phyloP scores from a whole-genome alignment of 2,888 invertebrate genomes.

The Baccha elongata region DNA sequence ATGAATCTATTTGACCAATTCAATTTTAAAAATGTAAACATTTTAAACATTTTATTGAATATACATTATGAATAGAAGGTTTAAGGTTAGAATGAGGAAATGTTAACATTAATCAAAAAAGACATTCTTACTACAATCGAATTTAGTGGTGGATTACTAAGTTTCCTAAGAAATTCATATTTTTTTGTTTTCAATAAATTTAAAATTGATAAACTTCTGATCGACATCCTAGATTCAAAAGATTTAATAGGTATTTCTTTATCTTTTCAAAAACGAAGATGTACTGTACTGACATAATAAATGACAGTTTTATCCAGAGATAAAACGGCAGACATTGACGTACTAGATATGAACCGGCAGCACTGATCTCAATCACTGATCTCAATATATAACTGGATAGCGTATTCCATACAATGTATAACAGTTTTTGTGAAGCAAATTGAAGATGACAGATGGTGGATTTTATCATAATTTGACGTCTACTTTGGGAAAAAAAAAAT shows the following conservation, averaged over 20 bases:
- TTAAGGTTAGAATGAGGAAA: conserved; percentile 44
- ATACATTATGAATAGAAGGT: neutral
- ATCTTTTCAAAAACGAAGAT: neutral
- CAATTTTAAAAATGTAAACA: neutral
- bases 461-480: too few species aligned
- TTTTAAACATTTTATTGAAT: neutral
- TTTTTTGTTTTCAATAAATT: conserved; percentile 55
- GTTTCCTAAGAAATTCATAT: conserved; percentile 29
- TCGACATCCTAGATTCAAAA: conserved; percentile 60
- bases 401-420: too few species aligned
- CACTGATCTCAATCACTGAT: too few species aligned
- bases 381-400: too few species aligned
- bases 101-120: neutral
- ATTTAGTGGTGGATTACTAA: conserved; percentile 22
- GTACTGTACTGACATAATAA: neutral
- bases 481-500: too few species aligned
- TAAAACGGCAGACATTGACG: too few species aligned
- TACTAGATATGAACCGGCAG: too few species aligned
- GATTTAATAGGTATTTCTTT: too few species aligned
- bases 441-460: too few species aligned
- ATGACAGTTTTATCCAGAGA: neutral
- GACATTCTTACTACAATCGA: conserved; percentile 20
- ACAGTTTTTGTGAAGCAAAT: too few species aligned
- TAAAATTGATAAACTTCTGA: conserved; percentile 54
- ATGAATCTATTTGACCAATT: conserved; percentile 14